Evolutionary conservation across 2,113 vertebrate species (phyloP).

Genomic region (Plectropomus leopardus): DNA sequence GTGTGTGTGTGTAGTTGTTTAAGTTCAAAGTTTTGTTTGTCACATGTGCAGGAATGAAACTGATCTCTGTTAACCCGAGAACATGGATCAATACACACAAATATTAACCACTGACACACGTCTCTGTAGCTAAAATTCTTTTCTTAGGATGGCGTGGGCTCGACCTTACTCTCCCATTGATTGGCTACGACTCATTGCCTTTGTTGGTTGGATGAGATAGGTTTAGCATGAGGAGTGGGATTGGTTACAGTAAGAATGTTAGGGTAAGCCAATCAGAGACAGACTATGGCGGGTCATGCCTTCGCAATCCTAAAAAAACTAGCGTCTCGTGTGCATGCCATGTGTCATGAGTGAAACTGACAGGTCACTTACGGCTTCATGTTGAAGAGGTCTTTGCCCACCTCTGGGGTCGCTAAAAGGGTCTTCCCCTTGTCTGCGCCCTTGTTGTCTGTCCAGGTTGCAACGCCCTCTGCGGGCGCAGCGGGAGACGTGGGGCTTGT

Average conservation of each 20-base stretch:
- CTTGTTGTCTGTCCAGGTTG: constrained; percentile 88
- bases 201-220: no score
- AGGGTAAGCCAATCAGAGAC: no score
- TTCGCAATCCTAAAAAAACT: no score
- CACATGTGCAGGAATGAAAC: background rate
- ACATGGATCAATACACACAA: constrained; percentile 21
- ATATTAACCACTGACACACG: constrained; percentile 34
- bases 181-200: no score
- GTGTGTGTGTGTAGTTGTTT: no score
- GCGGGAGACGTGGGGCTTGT: constrained; percentile 88
- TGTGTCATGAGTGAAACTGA: constrained; percentile 5
- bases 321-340: background rate
- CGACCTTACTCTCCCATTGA: no score
- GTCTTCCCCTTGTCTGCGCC: constrained; percentile 85
- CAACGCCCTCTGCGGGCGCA: constrained; percentile 84
- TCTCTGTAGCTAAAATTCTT: no score
- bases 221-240: no score
- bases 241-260: no score
- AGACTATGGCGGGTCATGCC: no score
- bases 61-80: background rate
- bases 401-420: constrained; percentile 86
- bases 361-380: constrained; percentile 94
- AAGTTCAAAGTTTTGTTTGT: constrained; percentile 48
- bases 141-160: no score
- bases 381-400: constrained; percentile 93